A percentile compares a stretch with the other conserved stretches of the same genome.
These are phyloP conservation scores for Formica exsecta DNA, from an alignment of 1,140 invertebrate genomes.

Conservation along the genomic window DNA sequence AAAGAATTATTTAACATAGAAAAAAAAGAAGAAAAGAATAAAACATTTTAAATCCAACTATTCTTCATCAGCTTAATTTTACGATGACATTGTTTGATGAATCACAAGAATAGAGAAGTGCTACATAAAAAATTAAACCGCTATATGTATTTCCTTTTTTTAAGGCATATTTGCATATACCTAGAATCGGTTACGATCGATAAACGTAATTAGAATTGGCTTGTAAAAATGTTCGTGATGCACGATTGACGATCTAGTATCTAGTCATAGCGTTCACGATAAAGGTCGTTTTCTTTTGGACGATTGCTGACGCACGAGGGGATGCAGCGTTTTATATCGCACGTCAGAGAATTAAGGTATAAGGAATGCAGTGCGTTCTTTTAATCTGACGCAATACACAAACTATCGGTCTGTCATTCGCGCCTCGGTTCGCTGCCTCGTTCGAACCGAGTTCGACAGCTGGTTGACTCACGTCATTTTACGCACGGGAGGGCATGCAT, in stretches of 20 bases:
- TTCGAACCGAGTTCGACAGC: constrained; percentile 54
- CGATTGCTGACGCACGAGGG: constrained; percentile 3
- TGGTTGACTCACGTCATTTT: constrained; percentile 66
- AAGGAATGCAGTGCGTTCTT: constrained; percentile 44
- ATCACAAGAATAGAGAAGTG: neutral
- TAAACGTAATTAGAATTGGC: neutral
- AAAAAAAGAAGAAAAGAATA: neutral
- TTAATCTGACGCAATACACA: constrained; percentile 37
- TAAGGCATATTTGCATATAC: neutral
- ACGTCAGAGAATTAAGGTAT: neutral
- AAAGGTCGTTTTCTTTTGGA: constrained; percentile 19
- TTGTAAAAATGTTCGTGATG: neutral
- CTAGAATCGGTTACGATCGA: constrained; percentile 4
- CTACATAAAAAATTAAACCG: neutral
- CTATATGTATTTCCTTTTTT: neutral
- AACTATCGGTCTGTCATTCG: constrained; percentile 53
- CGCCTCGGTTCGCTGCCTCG: constrained; percentile 43
- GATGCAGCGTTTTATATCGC: neutral
- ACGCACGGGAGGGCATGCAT: constrained; percentile 66
- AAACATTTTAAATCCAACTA: neutral
- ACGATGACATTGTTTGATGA: neutral
- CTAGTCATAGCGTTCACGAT: constrained; percentile 32
- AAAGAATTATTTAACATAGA: neutral
- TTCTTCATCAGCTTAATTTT: neutral
- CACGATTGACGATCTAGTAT: neutral